Base-by-base conservation (phyloP, 2,888 invertebrate genomes). In the Bombyx huttoni region DNA sequence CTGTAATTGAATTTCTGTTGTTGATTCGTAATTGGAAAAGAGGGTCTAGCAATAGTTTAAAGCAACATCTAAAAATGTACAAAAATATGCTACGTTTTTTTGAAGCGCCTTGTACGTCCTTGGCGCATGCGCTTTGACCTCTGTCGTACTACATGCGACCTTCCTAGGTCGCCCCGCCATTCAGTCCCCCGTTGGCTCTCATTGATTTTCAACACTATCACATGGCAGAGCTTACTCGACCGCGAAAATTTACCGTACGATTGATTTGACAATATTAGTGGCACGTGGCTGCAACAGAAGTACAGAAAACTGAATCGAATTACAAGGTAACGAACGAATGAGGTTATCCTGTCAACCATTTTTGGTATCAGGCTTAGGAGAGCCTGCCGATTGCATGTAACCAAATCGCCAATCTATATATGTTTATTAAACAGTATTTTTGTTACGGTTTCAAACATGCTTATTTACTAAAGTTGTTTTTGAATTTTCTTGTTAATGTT, bases 81-180 rank as follows among this genome's bases (percentile, higher is more conserved):
- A 10, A 40, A 40, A 40, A 40, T 40, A 40, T 40, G 40, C 12
- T 40, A 3, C 8, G 7, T 7, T 40, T 40, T 40, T 40, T 3
- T 40, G 40, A 12, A 40, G 40, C 7, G 3, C 40, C 9, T 12
- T 7, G 40, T 40, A 12, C 3, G 40, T 8, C 12, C 47, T 35
- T 40, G 54, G 71, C 85, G 85, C 86, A 84, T 83, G 85, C 84
- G 83, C 64, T 63, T 13, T 70, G 61, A 63, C 64, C 73, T 70
- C 68, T 75, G 74, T 67, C 80, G 84, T 85, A 86, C 78, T 83
- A 85, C 82, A 67, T 68, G 61, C 84, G 84, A 83, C 86, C 85
- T 84, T 82, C 78, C 68, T 73, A 83, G 84, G 83, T 84, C 82
- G 76, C 75, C 75, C 79, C 73, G 73, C 77, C 85, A 83, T 85